These are phyloP conservation scores for Phasianus colchicus DNA, from an alignment of 2,113 vertebrate species.

Conservation along the genomic window DNA sequence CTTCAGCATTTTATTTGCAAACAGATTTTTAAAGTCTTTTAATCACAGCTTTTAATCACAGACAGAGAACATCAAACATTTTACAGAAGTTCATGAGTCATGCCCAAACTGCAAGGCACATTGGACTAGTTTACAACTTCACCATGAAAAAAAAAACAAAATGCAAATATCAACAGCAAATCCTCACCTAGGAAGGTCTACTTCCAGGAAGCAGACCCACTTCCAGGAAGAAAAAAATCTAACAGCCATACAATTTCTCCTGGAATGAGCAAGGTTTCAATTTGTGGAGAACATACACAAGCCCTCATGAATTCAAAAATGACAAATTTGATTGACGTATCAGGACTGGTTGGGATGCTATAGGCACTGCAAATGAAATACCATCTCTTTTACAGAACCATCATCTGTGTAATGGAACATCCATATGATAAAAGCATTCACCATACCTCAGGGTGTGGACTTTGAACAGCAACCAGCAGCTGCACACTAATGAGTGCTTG, in stretches of 20 bases:
- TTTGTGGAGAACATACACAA: not conserved
- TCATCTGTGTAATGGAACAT: not conserved
- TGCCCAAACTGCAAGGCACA: not conserved
- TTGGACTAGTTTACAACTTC: constrained; percentile 38
- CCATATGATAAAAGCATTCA: not conserved
- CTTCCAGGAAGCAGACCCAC: not conserved
- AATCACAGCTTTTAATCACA: constrained; percentile 28
- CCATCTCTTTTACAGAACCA: not conserved
- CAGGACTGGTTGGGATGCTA: not conserved
- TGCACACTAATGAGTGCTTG: not conserved
- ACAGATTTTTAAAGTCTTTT: constrained; percentile 10
- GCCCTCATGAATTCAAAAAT: not conserved
- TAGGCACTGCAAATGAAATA: not conserved
- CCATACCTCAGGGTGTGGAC: not conserved
- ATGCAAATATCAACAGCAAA: constrained; percentile 2
- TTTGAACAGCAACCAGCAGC: not conserved
- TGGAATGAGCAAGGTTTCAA: not conserved
- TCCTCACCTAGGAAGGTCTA: not conserved
- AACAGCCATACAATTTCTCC: not conserved
- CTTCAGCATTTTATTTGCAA: not conserved
- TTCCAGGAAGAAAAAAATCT: not conserved
- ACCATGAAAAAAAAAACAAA: constrained; percentile 4
- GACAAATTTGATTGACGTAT: not conserved
- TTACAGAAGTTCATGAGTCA: constrained; percentile 15
- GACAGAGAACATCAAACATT: constrained; percentile 17